Percentiles rank a stretch among this genome's conserved stretches.
Evolutionary conservation across 2,888 invertebrate genomes (phyloP).

Genomic region (Chymomyza caudatula): DNA sequence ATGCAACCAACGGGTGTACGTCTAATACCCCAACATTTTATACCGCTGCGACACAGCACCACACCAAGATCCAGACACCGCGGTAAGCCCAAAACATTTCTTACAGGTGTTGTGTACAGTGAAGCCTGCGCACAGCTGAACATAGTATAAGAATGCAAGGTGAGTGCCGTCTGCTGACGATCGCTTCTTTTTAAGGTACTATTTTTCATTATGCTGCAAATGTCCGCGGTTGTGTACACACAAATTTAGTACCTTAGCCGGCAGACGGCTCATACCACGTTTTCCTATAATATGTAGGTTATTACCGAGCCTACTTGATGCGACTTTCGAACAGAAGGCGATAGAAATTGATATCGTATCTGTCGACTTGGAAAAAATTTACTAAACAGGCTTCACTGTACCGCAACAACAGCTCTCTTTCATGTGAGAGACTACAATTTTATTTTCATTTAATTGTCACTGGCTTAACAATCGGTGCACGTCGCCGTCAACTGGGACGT

Average conservation of each 20-base stretch:
- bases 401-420: slow-evolving; percentile 5
- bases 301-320: too few relatives aligned
- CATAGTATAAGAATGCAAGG: background rate
- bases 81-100: slow-evolving; percentile 61
- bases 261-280: too few relatives aligned
- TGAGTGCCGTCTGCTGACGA: too few relatives aligned
- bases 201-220: too few relatives aligned
- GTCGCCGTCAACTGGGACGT: background rate
- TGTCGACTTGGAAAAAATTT: background rate
- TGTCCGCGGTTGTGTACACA: too few relatives aligned
- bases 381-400: background rate
- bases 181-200: too few relatives aligned
- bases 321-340: too few relatives aligned
- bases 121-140: background rate
- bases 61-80: slow-evolving; percentile 71
- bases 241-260: too few relatives aligned
- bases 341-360: too few relatives aligned
- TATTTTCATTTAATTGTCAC: slow-evolving; percentile 46
- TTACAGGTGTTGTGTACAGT: background rate
- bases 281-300: too few relatives aligned
- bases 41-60: slow-evolving; percentile 62
- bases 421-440: slow-evolving; percentile 18
- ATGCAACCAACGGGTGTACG: slow-evolving; percentile 51
- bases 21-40: slow-evolving; percentile 72
- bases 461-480: slow-evolving; percentile 1